phyloP scores from a whole-genome alignment of 2,113 vertebrate genomes.

The Otis tarda region DNA sequence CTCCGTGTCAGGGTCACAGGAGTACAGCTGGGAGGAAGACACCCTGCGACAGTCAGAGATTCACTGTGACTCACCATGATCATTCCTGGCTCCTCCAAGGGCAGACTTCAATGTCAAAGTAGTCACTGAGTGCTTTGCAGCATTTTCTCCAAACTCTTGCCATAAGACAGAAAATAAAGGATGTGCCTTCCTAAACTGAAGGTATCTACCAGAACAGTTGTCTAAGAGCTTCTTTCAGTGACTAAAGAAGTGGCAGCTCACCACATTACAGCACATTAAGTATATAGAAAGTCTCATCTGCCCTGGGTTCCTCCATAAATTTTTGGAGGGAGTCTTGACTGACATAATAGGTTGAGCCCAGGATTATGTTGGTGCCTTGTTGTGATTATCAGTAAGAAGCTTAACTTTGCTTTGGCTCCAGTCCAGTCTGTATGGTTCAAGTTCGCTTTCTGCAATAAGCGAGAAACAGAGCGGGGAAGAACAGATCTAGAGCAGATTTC shows the following conservation, averaged over 20 bases:
- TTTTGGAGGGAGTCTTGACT: fast-evolving
- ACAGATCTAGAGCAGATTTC: fast-evolving
- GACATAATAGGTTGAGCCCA: neutral
- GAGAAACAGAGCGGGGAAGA: neutral
- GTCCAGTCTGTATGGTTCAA: neutral
- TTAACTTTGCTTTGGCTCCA: neutral
- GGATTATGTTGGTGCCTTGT: neutral
- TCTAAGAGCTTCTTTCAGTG: neutral
- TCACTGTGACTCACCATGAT: neutral
- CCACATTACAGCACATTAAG: neutral
- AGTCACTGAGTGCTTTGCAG: neutral
- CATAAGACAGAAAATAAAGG: neutral
- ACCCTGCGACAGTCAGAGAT: neutral
- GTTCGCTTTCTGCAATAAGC: neutral
- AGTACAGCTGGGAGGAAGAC: neutral
- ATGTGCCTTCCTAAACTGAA: neutral
- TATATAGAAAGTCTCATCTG: neutral
- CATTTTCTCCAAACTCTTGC: neutral
- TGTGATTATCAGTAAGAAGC: neutral
- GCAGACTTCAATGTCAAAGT: neutral
- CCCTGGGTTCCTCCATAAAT: neutral
- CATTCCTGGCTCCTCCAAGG: neutral
- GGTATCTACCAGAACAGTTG: neutral
- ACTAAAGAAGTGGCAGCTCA: neutral
- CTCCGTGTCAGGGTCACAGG: neutral